Evolutionary conservation across 37 sponge, comb jelly and placozoan genomes (phyloP), one percentile per base, ranked within the genome.

Genomic region (Halisarca cf. caerulea): DNA sequence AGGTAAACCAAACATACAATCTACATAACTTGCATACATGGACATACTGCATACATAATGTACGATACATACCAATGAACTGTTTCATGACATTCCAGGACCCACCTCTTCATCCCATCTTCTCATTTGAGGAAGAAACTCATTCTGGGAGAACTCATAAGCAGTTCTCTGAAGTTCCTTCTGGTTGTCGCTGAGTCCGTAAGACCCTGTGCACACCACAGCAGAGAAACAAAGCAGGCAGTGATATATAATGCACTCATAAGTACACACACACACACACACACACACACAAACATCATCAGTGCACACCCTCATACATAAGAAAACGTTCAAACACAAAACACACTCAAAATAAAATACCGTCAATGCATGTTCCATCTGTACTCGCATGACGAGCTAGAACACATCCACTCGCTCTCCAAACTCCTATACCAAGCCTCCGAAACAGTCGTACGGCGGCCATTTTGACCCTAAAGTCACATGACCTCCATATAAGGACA

Each of bases 61-160:
- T n/a, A n/a, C n/a, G n/a, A n/a, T n/a, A n/a, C n/a, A n/a, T n/a
- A n/a, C n/a, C n/a, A n/a, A 14, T 32, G 18, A 64, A 64, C 30
- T 6, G 25, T 6, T 32, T 64, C 17, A 64, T 72, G 36, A 28
- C n/a, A n/a, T n/a, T n/a, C n/a, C n/a, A n/a, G n/a, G n/a, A 37
- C 66, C 35, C 24, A 92, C 92, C 74, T 96, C 44, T 80, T 90
- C 91, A 54, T 97, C 98, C 98, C 98, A 97, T 34, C 78, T 27
- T 40, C 72, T 85, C 91, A 90, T 92, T 45, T 86, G 37, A 17
- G 95, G 98, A 2, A 42, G 45, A 85, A 97, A 36, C 51, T 97
- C 98, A 27, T 92, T 95, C 1, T 82, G 72, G 25, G 98, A 91
- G 88, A 97, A 97, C 20, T 88, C 88, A 33, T 82, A 58, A 0